Evolutionary conservation across 2,113 vertebrate species (phyloP).

Genomic region (Sus scrofa): DNA sequence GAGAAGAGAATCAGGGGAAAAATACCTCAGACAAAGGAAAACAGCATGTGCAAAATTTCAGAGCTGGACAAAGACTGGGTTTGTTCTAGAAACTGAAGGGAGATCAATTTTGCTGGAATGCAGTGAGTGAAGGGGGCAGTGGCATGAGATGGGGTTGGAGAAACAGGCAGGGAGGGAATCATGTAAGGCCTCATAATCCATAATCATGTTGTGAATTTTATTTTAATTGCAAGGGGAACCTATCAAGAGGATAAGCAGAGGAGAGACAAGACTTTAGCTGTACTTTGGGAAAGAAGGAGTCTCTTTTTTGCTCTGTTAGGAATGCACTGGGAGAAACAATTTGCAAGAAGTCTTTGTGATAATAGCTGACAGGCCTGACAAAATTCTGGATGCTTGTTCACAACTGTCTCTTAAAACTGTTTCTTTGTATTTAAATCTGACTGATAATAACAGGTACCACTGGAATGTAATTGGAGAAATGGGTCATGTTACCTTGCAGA

Average conservation of each 20-base stretch:
- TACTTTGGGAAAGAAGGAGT: constrained; percentile 10
- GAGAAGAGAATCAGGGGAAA: not conserved
- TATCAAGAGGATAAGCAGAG: not conserved
- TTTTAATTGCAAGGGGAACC: constrained; percentile 3
- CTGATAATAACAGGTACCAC: not conserved
- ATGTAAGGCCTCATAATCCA: not conserved
- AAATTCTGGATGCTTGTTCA: constrained; percentile 33
- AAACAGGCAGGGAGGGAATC: constrained; percentile 16
- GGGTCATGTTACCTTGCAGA: not conserved
- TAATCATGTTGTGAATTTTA: not conserved
- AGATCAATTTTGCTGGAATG: not conserved
- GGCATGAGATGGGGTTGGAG: not conserved
- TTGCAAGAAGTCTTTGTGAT: constrained; percentile 18
- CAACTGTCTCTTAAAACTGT: not conserved
- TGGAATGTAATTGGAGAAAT: not conserved
- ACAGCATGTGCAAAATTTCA: not conserved
- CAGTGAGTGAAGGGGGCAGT: not conserved
- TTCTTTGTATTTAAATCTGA: constrained; percentile 52
- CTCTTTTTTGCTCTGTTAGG: not conserved
- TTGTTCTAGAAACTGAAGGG: not conserved
- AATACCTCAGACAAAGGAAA: not conserved
- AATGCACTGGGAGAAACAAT: constrained; percentile 20
- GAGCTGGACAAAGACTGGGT: not conserved
- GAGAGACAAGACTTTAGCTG: constrained; percentile 7
- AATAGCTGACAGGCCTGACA: constrained; percentile 5